Conservation (phyloP, 2,113 vertebrate genomes). For the Anhinga anhinga region DNA sequence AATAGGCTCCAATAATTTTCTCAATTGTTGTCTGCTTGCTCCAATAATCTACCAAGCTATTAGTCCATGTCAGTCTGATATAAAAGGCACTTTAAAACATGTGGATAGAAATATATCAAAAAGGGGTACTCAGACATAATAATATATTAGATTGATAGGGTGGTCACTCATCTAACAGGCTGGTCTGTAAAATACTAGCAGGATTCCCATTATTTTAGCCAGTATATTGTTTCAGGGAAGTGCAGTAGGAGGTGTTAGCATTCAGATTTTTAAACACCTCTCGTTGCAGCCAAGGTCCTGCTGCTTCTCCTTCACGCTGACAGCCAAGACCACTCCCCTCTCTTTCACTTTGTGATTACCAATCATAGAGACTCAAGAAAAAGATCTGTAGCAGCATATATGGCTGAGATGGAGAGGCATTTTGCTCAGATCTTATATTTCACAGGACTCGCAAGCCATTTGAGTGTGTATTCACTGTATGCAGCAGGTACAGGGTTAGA, state of each 20-base stretch:
- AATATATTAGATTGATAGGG: neutral
- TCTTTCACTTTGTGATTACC: neutral
- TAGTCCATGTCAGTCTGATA: neutral
- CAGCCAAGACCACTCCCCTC: neutral
- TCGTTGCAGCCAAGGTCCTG: neutral
- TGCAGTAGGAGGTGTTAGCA: neutral
- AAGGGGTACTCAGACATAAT: neutral
- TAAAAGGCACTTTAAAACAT: neutral
- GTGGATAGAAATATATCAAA: neutral
- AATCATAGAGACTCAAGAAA: neutral
- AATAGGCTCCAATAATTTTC: neutral
- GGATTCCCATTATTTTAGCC: neutral
- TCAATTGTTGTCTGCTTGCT: neutral
- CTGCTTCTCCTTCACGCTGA: neutral
- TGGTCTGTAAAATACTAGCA: neutral
- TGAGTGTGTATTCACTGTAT: neutral
- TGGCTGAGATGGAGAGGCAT: neutral
- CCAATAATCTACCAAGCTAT: neutral
- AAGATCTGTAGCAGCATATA: neutral
- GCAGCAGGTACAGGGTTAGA: neutral
- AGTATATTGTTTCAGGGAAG: neutral
- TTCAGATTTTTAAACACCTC: neutral
- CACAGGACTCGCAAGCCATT: neutral
- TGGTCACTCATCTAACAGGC: neutral
- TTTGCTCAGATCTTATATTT: neutral